phyloP scores from a whole-genome alignment of 2,797 vertebrate genomes.

The Salarias fasciatus region DNA sequence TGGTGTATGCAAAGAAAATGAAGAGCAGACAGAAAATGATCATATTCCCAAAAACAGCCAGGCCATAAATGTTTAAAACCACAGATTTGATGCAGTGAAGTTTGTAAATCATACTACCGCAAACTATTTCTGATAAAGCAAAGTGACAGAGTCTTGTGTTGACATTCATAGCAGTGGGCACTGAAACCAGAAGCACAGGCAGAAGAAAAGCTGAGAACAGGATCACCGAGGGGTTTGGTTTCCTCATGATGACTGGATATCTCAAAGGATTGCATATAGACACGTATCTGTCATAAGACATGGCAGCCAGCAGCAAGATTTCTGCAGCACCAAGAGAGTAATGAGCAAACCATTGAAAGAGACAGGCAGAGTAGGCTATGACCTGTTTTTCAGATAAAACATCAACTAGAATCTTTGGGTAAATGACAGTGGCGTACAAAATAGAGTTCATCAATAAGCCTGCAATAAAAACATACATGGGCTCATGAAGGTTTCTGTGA shows the following conservation, averaged over 20 bases:
- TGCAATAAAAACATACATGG: slow-evolving; percentile 55
- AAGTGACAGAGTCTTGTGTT: neutral
- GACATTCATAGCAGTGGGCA: neutral
- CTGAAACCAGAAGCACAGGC: slow-evolving; percentile 5
- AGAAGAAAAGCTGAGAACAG: slow-evolving; percentile 23
- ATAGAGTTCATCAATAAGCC: slow-evolving; percentile 45
- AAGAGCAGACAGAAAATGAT: neutral
- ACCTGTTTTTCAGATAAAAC: slow-evolving; percentile 32
- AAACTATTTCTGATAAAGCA: neutral
- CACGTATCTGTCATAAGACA: no score
- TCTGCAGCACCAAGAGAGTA: slow-evolving; percentile 17
- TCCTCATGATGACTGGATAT: no score
- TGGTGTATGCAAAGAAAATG: slow-evolving; percentile 38
- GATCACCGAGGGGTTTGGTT: neutral
- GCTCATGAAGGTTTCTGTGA: slow-evolving; percentile 16
- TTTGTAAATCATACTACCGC: neutral
- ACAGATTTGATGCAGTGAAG: neutral
- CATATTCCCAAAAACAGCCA: no score
- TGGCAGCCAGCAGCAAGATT: slow-evolving; percentile 5
- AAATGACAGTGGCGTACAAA: slow-evolving; percentile 29
- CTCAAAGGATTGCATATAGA: no score
- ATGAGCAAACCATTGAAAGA: slow-evolving; percentile 23
- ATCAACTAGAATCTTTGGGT: slow-evolving; percentile 34
- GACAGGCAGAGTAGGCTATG: slow-evolving; percentile 37
- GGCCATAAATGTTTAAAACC: no score